Evolutionary conservation across 2,113 vertebrate species (phyloP), one percentile per base, ranked within the genome.

Genomic region (Pelobates fuscus): DNA sequence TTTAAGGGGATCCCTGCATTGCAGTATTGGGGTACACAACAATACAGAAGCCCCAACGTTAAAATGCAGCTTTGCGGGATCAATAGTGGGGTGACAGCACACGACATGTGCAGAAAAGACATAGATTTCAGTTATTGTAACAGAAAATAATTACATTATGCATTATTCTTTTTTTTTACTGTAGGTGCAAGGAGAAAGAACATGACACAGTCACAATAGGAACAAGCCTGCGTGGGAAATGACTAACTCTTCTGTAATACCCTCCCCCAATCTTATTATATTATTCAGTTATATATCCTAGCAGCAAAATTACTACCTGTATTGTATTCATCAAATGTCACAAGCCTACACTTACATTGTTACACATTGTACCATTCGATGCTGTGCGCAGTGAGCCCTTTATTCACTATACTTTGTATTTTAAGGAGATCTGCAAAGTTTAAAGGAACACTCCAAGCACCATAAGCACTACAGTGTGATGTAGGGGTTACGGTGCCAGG

Each of bases 191-290:
- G 55, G 15, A 20, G 14, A 17, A 60, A 60, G 54, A 58, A 58
- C 11, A 58, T 57, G 67, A 54, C 26, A 70, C 8, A 17, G 3
- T 20, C 17, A 2, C 12, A 60, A 15, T 63, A 63, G 26, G 29
- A 63, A 18, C 43, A 23, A 71, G 14, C 8, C 55, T 58, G 30
- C 32, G 55, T 63, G 59, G 20, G 20, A 54, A 21, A 72, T 72
- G 70, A 52, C 59, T 63, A 63, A 37, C 46, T 30, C 44, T 17
- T 52, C 43, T 32, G 59, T 72, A 72, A 72, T 63, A 32, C 29
- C 21, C 55, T 32, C 25, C 7, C 2, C 3, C 17, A 11, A 46
- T 46, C 44, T 5, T 18, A 46, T 18, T 12, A 18, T 18, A 18
- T 46, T 46, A 46, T 46, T 46, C 44, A 4, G 14, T 11, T 46